Percentiles rank a stretch among this genome's conserved stretches.
These are phyloP conservation scores for Malurus splendens DNA, from an alignment of 2,797 vertebrate species.

Conservation along the genomic window DNA sequence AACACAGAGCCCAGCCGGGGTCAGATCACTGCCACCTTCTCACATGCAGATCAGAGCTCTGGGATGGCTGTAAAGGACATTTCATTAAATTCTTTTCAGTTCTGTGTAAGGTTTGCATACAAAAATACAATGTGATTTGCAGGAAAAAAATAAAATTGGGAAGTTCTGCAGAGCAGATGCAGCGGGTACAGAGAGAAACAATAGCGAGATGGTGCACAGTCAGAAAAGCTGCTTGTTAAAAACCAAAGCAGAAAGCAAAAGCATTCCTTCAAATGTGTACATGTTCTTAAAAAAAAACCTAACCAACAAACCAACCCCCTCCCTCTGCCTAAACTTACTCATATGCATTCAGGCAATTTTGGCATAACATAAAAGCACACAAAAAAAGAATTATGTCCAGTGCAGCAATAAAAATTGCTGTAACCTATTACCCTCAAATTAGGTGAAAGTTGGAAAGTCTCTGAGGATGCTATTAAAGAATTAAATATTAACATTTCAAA, in stretches of 20 bases:
- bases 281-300: not conserved
- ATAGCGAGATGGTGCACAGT: not conserved
- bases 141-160: not conserved
- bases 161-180: slow-evolving; percentile 3
- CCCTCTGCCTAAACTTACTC: not conserved
- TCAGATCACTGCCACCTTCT: not conserved
- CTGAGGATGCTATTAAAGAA: slow-evolving; percentile 5
- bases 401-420: slow-evolving; percentile 10
- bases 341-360: slow-evolving; percentile 4
- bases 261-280: not conserved
- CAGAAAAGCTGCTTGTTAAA: not conserved
- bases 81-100: not conserved
- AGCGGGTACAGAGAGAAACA: not conserved
- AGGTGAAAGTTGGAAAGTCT: not conserved
- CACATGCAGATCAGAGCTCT: not conserved
- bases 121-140: not conserved
- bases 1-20: fast-evolving
- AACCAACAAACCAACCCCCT: not conserved
- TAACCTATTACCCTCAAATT: slow-evolving; percentile 31
- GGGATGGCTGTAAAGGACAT: not conserved
- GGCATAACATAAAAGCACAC: slow-evolving; percentile 5
- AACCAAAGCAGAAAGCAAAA: slow-evolving; percentile 9
- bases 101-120: not conserved
- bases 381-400: slow-evolving; percentile 1
- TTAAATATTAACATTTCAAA: not conserved